A percentile compares a stretch with the other conserved stretches of the same genome.
phyloP scores from a whole-genome alignment of 2,113 vertebrate genomes.

The human (Homo sapiens) region DNA sequence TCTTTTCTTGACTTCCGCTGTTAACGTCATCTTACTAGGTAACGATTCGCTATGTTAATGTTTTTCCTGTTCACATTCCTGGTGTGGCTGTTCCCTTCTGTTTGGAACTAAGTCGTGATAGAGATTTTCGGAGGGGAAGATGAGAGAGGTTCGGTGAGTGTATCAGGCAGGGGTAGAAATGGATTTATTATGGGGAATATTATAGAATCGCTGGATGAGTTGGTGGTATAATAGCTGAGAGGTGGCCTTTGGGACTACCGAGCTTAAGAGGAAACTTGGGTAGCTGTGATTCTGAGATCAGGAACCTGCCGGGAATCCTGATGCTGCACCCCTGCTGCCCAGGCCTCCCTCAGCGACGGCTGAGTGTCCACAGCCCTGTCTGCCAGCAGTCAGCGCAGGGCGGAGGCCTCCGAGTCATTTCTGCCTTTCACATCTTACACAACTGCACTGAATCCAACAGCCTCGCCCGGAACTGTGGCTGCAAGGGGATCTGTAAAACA shows the following conservation, averaged over 20 bases:
- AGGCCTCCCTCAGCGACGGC: background rate
- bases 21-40: background rate
- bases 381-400: background rate
- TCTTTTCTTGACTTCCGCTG: background rate
- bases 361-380: too few species aligned
- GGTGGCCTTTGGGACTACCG: background rate
- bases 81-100: background rate
- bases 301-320: background rate
- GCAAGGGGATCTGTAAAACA: background rate
- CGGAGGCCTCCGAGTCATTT: too few species aligned
- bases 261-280: background rate
- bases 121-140: background rate
- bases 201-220: background rate
- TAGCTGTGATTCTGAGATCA: background rate
- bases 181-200: background rate
- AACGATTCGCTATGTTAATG: background rate
- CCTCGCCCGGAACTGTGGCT: background rate
- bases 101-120: background rate
- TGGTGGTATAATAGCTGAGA: background rate
- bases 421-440: background rate
- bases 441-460: too few species aligned
- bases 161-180: background rate
- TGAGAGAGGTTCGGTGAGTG: background rate
- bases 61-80: background rate
- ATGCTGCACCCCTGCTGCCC: background rate